Evolutionary conservation across 1,140 invertebrate genomes (phyloP).

Genomic region (Cherax quadricarinatus): DNA sequence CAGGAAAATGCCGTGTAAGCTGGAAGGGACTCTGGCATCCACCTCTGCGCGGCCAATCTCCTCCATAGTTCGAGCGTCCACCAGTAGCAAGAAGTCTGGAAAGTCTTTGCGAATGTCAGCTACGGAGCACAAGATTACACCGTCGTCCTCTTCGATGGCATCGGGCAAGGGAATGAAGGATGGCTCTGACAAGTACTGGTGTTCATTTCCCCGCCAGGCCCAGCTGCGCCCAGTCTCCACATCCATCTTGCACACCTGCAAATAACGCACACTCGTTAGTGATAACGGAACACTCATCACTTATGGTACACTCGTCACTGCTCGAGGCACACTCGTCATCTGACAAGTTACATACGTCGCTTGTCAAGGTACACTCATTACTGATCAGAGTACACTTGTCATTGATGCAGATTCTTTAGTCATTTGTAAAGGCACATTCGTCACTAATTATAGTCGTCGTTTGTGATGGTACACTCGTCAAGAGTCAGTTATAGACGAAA

Average conservation of each 20-base stretch:
- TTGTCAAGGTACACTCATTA: too few relatives aligned
- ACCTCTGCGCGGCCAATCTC: constrained; percentile 39
- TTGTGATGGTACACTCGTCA: too few relatives aligned
- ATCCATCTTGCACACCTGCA: constrained; percentile 62
- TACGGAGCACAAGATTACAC: constrained; percentile 52
- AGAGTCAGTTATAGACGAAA: too few relatives aligned
- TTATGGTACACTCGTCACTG: too few relatives aligned
- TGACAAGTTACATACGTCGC: background rate
- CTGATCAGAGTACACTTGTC: too few relatives aligned
- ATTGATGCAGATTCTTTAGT: too few relatives aligned
- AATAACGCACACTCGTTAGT: background rate
- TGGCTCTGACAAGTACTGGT: constrained; percentile 52
- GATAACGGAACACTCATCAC: background rate
- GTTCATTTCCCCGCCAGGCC: constrained; percentile 49
- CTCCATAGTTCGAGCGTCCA: constrained; percentile 58
- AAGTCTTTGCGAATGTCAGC: constrained; percentile 31
- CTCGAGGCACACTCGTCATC: too few relatives aligned
- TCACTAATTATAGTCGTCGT: too few relatives aligned
- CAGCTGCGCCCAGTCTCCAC: constrained; percentile 34
- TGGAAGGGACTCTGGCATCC: constrained; percentile 6
- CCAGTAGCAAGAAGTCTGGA: constrained; percentile 52
- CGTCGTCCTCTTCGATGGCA: constrained; percentile 51
- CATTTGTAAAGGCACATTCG: too few relatives aligned
- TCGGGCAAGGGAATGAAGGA: constrained; percentile 48
- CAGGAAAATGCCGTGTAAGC: constrained; percentile 52